Conservation (phyloP, 1,140 invertebrate species). For the Conopomorpha cramerella region DNA sequence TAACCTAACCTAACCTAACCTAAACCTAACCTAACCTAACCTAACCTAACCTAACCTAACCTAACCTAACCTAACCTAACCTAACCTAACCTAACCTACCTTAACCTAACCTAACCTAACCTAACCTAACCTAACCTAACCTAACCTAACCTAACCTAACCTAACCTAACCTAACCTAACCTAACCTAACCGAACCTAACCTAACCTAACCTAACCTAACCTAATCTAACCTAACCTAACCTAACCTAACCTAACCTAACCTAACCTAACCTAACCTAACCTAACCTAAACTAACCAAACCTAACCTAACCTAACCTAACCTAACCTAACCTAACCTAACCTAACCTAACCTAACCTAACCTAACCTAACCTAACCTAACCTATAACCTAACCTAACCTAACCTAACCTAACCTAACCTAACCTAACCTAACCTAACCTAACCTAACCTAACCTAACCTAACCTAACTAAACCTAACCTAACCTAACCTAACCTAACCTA, state of each 20-base stretch:
- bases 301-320: conserved; percentile 1
- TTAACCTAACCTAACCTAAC: too few relatives aligned
- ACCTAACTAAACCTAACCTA: neutral
- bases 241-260: conserved; percentile 2
- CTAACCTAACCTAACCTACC: too few relatives aligned
- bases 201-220: conserved; percentile 2
- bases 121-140: conserved; percentile 2
- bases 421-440: conserved; percentile 2
- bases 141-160: conserved; percentile 2
- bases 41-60: conserved; percentile 2
- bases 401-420: conserved; percentile 2
- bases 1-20: too few relatives aligned
- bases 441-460: conserved; percentile 2
- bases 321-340: neutral
- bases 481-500: neutral
- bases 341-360: neutral
- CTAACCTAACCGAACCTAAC: too few relatives aligned
- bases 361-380: neutral
- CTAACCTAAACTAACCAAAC: too few relatives aligned
- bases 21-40: conserved; percentile 1
- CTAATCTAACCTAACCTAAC: conserved; percentile 1
- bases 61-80: conserved; percentile 2
- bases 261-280: conserved; percentile 2
- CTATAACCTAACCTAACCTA: conserved; percentile 2
- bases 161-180: conserved; percentile 2